phyloP scores from a whole-genome alignment of 2,888 invertebrate species.

The Ophraella communa region DNA sequence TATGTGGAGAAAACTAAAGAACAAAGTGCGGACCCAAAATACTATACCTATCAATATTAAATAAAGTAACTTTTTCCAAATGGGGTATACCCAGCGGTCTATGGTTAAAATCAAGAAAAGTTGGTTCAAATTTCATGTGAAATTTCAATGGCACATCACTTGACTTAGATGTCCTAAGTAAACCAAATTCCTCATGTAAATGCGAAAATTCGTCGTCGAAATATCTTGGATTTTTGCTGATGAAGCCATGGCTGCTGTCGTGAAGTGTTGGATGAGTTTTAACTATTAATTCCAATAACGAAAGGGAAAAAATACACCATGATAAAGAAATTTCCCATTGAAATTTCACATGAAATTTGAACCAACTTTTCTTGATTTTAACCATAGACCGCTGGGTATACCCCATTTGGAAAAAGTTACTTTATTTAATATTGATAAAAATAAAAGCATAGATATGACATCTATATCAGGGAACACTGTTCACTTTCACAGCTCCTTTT shows the following conservation, averaged over 20 bases:
- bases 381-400: conserved; percentile 82
- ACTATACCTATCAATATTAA: conserved; percentile 86
- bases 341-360: conserved; percentile 66
- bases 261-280: conserved; percentile 74
- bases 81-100: conserved; percentile 88
- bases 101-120: conserved; percentile 72
- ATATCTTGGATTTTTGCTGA: conserved; percentile 74
- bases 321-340: conserved; percentile 61
- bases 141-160: conserved; percentile 56
- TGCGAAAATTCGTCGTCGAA: conserved; percentile 69
- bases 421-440: conserved; percentile 84
- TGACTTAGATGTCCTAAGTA: conserved; percentile 43
- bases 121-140: conserved; percentile 69
- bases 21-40: no score
- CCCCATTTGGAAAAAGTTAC: conserved; percentile 87
- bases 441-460: conserved; percentile 87
- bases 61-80: conserved; percentile 83
- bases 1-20: no score
- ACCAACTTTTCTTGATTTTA: conserved; percentile 73
- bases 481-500: conserved; percentile 97
- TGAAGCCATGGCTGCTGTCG: conserved; percentile 77
- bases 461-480: conserved; percentile 94
- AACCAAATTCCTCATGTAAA: conserved; percentile 62
- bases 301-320: conserved; percentile 72
- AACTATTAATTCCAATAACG: conserved; percentile 70